Evolutionary conservation across 2,888 invertebrate species (phyloP).

Genomic region (Idaea aversata): DNA sequence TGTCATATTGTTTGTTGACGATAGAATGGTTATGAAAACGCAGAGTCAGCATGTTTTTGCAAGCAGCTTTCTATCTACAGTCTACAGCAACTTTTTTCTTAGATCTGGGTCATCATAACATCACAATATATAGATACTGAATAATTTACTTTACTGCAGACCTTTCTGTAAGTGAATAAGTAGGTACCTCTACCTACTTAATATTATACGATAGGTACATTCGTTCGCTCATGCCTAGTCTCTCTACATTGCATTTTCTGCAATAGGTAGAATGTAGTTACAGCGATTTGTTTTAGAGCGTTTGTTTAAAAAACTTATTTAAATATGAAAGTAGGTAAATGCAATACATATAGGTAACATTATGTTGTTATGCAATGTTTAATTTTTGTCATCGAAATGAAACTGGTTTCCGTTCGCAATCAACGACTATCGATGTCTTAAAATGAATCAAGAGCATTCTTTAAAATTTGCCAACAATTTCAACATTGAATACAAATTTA

Average conservation of each 20-base stretch:
- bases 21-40: neutral
- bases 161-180: too few relatives aligned
- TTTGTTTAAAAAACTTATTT: neutral
- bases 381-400: slow-evolving; percentile 5
- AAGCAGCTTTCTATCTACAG: neutral
- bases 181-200: too few relatives aligned
- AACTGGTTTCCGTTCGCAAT: slow-evolving; percentile 7
- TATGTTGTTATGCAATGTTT: slow-evolving; percentile 4
- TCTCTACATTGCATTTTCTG: neutral
- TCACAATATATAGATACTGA: neutral
- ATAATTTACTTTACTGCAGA: too few relatives aligned
- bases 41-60: neutral
- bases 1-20: neutral
- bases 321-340: slow-evolving; percentile 1
- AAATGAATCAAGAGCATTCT: neutral
- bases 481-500: too few relatives aligned
- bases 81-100: neutral
- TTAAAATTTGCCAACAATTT: neutral
- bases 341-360: neutral
- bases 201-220: too few relatives aligned
- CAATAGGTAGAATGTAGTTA: neutral
- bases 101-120: neutral
- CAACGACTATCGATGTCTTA: neutral
- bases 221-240: too few relatives aligned
- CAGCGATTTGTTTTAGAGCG: neutral